Evolutionary conservation across 2,797 vertebrate genomes (phyloP).

Genomic region (Varecia variegata): DNA sequence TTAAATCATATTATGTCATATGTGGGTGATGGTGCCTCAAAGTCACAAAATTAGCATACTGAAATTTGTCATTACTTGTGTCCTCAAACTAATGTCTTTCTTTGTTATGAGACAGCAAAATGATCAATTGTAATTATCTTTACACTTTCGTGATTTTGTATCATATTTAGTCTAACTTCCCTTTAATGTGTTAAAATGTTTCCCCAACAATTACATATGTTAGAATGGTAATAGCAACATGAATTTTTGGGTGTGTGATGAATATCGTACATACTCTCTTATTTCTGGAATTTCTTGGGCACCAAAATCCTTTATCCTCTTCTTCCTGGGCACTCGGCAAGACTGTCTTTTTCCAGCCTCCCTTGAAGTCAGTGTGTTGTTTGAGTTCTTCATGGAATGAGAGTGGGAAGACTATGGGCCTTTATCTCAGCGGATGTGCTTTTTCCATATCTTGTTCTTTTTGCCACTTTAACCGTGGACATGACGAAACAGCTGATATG

Average conservation of each 20-base stretch:
- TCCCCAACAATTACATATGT: background rate
- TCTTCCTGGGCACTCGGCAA: background rate
- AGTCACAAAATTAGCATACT: background rate
- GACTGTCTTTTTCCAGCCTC: background rate
- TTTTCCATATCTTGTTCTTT: background rate
- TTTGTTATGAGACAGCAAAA: background rate
- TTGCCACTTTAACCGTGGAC: background rate
- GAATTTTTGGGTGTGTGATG: background rate
- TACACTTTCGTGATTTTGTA: background rate
- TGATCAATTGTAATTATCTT: background rate
- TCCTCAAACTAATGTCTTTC: background rate
- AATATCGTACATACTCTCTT: background rate
- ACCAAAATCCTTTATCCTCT: background rate
- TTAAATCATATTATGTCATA: background rate
- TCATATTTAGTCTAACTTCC: background rate
- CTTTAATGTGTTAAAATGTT: background rate
- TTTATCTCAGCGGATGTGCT: background rate
- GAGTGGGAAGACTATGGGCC: background rate
- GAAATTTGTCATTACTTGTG: background rate
- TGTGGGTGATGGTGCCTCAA: background rate
- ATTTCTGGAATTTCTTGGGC: background rate
- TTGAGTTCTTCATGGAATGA: background rate
- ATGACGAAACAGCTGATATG: background rate
- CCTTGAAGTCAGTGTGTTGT: background rate
- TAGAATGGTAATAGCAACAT: background rate